Percentiles rank a stretch among this genome's conserved stretches.
Evolutionary conservation across 1,140 invertebrate genomes (phyloP).

Genomic region (Episyrphus balteatus): DNA sequence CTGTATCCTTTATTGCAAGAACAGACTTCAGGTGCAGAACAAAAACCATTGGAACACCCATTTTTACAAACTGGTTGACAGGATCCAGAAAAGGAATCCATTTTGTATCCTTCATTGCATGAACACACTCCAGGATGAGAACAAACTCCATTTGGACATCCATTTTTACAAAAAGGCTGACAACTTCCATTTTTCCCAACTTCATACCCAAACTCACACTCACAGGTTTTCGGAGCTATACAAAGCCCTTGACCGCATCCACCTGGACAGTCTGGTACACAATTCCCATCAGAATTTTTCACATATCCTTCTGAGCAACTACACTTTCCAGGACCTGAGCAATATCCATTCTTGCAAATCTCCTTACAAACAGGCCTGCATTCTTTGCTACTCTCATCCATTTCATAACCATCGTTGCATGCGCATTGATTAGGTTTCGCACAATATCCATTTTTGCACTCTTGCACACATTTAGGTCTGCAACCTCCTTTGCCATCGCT

Average conservation of each 20-base stretch:
- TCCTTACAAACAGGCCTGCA: conserved; percentile 45
- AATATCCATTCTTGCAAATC: conserved; percentile 47
- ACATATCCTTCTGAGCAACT: conserved; percentile 37
- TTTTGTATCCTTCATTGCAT: too few species aligned
- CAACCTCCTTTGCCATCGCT: conserved; percentile 23
- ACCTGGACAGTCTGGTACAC: conserved; percentile 43
- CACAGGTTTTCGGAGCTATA: conserved; percentile 40
- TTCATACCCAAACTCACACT: conserved; percentile 30
- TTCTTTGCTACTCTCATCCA: conserved; percentile 30
- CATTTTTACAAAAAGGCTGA: not conserved
- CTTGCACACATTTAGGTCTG: conserved; percentile 33
- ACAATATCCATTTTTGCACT: conserved; percentile 46
- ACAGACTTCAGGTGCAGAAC: too few species aligned
- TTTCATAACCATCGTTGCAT: conserved; percentile 42
- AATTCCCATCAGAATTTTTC: conserved; percentile 35
- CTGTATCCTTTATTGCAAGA: too few species aligned
- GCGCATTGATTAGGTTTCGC: conserved; percentile 41
- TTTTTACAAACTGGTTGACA: conserved; percentile 25
- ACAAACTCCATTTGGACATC: too few species aligned
- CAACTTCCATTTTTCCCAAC: conserved; percentile 5
- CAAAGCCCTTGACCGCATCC: conserved; percentile 47
- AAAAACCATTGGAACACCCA: conserved; percentile 30
- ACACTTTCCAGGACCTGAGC: conserved; percentile 44
- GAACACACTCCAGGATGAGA: too few species aligned
- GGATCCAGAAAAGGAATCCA: conserved; percentile 11